Conservation (phyloP, 2,888 invertebrate genomes). For the Marasmarcha lunaedactyla region DNA sequence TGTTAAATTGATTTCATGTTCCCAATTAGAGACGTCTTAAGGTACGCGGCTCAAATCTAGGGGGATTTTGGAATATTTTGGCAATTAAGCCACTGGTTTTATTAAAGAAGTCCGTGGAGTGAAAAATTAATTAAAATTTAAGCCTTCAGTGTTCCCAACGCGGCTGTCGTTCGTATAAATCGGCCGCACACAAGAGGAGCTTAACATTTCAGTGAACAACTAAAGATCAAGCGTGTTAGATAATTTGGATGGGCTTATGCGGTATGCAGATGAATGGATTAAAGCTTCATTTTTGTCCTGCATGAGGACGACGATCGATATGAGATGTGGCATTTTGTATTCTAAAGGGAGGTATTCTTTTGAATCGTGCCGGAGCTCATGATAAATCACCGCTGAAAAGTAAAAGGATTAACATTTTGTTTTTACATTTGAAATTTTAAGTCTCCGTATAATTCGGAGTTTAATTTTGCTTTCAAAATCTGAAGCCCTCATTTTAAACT, state of each 20-base stretch:
- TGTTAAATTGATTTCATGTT: no score
- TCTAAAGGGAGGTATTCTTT: no score
- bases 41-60: constrained; percentile 26
- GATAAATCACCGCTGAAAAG: no score
- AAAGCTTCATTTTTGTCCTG: constrained; percentile 4
- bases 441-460: background rate
- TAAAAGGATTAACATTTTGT: no score
- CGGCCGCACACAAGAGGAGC: constrained; percentile 25
- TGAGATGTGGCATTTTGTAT: no score
- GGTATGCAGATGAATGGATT: constrained; percentile 23
- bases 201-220: constrained; percentile 55
- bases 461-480: no score
- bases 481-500: no score
- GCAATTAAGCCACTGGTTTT: constrained; percentile 46
- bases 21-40: constrained; percentile 41
- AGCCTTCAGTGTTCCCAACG: constrained; percentile 45
- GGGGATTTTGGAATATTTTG: constrained; percentile 52
- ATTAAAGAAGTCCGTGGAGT: constrained; percentile 53
- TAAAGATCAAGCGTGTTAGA: constrained; percentile 57
- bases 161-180: constrained; percentile 44
- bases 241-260: constrained; percentile 53
- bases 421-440: background rate
- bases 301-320: constrained; percentile 17
- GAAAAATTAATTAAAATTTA: constrained; percentile 67
- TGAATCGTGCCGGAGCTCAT: no score